phyloP scores from a whole-genome alignment of 2,797 vertebrate genomes.

The Myotis planiceps region DNA sequence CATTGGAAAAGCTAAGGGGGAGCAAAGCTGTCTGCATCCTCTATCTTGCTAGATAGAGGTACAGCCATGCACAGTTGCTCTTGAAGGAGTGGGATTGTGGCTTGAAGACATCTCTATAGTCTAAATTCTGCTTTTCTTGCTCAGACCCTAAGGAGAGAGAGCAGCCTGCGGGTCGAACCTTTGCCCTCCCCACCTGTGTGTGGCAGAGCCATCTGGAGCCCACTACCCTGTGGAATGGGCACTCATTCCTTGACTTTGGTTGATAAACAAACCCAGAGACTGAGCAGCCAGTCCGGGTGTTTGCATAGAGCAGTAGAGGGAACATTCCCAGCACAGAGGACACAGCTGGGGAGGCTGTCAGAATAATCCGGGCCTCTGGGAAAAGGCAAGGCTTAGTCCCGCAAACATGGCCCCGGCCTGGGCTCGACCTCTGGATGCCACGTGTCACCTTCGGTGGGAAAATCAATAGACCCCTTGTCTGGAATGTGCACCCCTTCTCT shows the following conservation, averaged over 20 bases:
- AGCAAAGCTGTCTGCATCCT: background rate
- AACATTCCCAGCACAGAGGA: slow-evolving; percentile 67
- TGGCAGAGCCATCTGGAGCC: background rate
- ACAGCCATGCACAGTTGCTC: background rate
- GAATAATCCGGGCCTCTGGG: slow-evolving; percentile 81
- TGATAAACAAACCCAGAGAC: slow-evolving; percentile 56
- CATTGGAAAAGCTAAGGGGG: background rate
- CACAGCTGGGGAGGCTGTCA: slow-evolving; percentile 79
- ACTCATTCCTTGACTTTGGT: slow-evolving; percentile 69
- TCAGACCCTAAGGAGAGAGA: background rate
- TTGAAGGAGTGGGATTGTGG: background rate
- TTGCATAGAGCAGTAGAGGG: slow-evolving; percentile 76
- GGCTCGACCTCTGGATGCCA: slow-evolving; percentile 85
- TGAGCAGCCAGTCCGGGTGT: slow-evolving; percentile 58
- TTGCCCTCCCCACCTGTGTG: background rate
- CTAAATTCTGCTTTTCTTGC: slow-evolving; percentile 28
- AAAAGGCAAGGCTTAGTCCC: slow-evolving; percentile 79
- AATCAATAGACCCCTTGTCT: slow-evolving; percentile 86
- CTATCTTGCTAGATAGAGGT: background rate
- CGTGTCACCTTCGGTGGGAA: slow-evolving; percentile 87
- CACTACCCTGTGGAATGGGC: slow-evolving; percentile 37
- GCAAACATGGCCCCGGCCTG: slow-evolving; percentile 82
- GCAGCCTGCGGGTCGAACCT: background rate
- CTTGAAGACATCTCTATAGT: slow-evolving; percentile 21
- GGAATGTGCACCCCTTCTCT: slow-evolving; percentile 77